These are phyloP conservation scores for Pseudachorutes palmiensis DNA, from an alignment of 1,140 invertebrate species.

Conservation along the genomic window DNA sequence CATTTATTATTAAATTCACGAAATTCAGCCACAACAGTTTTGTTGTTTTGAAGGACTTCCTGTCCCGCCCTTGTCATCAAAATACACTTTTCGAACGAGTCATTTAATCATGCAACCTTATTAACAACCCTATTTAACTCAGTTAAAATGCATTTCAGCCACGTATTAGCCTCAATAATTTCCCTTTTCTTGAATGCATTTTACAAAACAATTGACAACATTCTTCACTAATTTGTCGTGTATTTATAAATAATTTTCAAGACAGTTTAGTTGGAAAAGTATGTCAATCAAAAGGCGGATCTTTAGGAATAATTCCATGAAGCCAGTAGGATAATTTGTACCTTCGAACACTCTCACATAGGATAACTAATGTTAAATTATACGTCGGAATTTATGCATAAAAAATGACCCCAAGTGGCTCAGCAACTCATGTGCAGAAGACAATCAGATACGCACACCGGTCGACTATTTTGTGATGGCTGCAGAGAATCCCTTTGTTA, in stretches of 20 bases:
- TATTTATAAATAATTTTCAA: background rate
- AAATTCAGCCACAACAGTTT: background rate
- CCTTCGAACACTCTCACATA: background rate
- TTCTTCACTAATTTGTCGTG: background rate
- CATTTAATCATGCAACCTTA: background rate
- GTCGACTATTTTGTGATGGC: no score
- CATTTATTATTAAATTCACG: background rate
- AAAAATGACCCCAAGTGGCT: background rate
- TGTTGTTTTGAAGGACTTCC: no score
- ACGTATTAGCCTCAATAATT: background rate
- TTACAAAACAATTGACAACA: background rate
- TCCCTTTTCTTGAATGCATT: background rate
- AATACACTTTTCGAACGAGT: background rate
- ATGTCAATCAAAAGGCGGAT: background rate
- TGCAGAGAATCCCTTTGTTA: background rate
- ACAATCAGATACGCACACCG: background rate
- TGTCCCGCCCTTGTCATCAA: no score
- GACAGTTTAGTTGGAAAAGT: background rate
- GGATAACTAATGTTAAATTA: constrained; percentile 4
- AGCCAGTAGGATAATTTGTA: no score
- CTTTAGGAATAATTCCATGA: background rate
- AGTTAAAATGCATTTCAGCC: background rate
- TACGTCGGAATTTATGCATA: background rate
- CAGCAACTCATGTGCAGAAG: background rate
- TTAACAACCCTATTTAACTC: background rate